These are phyloP conservation scores for Falco columbarius DNA, from an alignment of 2,797 vertebrate genomes.

Conservation along the genomic window DNA sequence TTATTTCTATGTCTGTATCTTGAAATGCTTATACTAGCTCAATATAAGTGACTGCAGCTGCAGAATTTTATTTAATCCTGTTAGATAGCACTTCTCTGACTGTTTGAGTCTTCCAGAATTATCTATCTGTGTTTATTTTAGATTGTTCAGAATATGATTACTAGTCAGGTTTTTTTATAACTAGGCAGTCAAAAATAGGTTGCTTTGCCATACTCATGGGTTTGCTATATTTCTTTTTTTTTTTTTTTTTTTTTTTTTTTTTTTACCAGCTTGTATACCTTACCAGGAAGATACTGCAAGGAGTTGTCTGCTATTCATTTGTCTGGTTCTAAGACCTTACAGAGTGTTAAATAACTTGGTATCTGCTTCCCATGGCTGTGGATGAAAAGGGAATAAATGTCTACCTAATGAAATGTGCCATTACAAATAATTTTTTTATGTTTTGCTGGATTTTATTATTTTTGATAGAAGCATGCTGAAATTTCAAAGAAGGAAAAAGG, in stretches of 20 bases:
- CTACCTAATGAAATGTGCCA: not conserved
- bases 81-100: not conserved
- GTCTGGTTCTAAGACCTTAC: not conserved
- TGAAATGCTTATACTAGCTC: constrained; percentile 2
- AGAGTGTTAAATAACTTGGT: not conserved
- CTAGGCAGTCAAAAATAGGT: constrained; percentile 4
- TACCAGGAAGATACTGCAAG: not conserved
- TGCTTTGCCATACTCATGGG: not conserved
- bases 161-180: not conserved
- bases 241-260: not conserved
- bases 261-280: not conserved
- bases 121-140: constrained; percentile 42
- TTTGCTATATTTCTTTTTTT: not conserved
- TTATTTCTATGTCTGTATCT: constrained; percentile 13
- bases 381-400: not conserved
- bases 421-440: not conserved
- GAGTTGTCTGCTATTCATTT: not conserved
- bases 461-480: not conserved
- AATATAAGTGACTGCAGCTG: constrained; percentile 16
- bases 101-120: constrained; percentile 25
- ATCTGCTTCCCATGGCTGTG: not conserved
- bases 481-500: not conserved
- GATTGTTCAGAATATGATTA: constrained; percentile 17
- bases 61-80: constrained; percentile 27
- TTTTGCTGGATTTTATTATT: not conserved